phyloP scores from a whole-genome alignment of 2,113 vertebrate genomes.

The Zeus faber region DNA sequence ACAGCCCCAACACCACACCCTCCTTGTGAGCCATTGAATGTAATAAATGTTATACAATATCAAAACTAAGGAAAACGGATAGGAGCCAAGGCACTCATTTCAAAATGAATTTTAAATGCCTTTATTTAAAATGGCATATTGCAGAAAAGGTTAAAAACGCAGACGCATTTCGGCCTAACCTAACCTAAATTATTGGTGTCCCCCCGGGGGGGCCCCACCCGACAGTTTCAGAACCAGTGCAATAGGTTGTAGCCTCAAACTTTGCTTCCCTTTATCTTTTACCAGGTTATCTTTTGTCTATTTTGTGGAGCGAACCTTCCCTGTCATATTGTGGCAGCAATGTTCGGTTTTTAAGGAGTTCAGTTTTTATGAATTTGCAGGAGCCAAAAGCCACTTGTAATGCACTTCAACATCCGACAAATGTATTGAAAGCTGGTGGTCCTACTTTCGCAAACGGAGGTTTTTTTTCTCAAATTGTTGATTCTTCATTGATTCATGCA shows the following conservation, averaged over 20 bases:
- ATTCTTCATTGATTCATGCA: not conserved
- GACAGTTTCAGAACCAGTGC: no score
- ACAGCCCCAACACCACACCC: no score
- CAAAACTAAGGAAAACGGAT: no score
- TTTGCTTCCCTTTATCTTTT: not conserved
- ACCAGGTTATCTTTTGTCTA: constrained; percentile 3
- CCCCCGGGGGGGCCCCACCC: no score
- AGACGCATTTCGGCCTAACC: no score
- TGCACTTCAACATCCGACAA: constrained; percentile 18
- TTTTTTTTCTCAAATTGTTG: not conserved
- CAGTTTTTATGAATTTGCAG: constrained; percentile 15
- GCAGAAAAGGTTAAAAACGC: no score
- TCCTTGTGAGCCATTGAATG: no score
- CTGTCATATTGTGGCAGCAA: constrained; percentile 4
- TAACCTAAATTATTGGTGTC: no score
- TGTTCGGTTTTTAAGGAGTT: no score
- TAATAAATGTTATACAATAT: no score
- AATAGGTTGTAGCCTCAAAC: constrained; percentile 3
- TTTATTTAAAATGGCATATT: not conserved
- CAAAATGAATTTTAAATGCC: no score
- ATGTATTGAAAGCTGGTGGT: constrained; percentile 22
- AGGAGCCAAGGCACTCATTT: no score
- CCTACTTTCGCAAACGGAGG: constrained; percentile 28
- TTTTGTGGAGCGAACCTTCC: constrained; percentile 1
- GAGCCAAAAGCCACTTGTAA: constrained; percentile 15